Conservation (phyloP, 2,888 invertebrate species). For the Elmis aenea region DNA sequence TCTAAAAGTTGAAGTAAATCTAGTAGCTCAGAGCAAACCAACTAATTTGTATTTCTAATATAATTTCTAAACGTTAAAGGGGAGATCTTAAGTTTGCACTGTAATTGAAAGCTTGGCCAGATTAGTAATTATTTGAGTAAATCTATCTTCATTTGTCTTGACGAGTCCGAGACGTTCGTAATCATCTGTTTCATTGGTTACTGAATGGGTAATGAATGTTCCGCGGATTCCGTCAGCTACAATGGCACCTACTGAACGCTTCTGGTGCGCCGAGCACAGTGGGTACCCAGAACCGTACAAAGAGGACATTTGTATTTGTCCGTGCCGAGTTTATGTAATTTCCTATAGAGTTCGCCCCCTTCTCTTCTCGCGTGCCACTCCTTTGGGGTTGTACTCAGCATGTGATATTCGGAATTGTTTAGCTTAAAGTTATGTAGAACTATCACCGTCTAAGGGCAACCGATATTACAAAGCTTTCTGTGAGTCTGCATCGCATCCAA, state of each 20-base stretch:
- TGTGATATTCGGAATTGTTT: slow-evolving; percentile 27
- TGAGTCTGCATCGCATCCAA: slow-evolving; percentile 50
- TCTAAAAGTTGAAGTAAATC: no score
- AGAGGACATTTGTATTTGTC: slow-evolving; percentile 51
- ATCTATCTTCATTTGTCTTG: slow-evolving; percentile 48
- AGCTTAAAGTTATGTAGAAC: slow-evolving; percentile 11
- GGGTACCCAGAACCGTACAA: slow-evolving; percentile 48
- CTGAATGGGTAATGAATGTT: slow-evolving; percentile 49
- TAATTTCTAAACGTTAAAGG: no score
- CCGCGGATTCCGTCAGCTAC: slow-evolving; percentile 46
- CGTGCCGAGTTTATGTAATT: slow-evolving; percentile 52
- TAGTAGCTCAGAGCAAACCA: no score
- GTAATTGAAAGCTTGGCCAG: slow-evolving; percentile 47
- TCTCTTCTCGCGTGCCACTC: slow-evolving; percentile 38
- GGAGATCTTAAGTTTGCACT: slow-evolving; percentile 20
- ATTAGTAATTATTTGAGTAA: slow-evolving; percentile 48
- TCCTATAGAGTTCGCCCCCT: slow-evolving; percentile 49
- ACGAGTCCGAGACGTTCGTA: slow-evolving; percentile 45
- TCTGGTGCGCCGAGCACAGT: slow-evolving; percentile 42
- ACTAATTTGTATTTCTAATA: no score
- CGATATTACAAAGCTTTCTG: slow-evolving; percentile 50
- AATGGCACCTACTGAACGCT: slow-evolving; percentile 45
- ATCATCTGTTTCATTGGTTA: slow-evolving; percentile 50
- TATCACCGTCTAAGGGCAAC: slow-evolving; percentile 40
- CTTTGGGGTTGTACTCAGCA: slow-evolving; percentile 41